phyloP scores from a whole-genome alignment of 2,797 vertebrate genomes.

The Calcarius lapponicus region DNA sequence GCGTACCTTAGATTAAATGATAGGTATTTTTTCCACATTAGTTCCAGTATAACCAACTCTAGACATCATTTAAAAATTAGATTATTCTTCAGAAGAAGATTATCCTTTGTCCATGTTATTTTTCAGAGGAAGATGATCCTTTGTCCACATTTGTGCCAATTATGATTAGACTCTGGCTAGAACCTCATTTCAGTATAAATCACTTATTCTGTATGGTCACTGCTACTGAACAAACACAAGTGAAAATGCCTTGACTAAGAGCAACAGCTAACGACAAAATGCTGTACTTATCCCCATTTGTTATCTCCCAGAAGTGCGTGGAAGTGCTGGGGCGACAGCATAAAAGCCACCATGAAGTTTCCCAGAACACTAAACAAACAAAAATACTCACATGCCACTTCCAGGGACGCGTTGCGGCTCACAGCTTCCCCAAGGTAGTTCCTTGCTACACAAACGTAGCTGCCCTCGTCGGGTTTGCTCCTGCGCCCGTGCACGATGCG shows the following conservation, averaged over 20 bases:
- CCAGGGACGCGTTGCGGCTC: conserved; percentile 96
- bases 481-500: conserved; percentile 96
- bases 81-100: conserved; percentile 46
- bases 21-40: conserved; percentile 47
- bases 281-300: neutral
- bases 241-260: neutral
- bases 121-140: conserved; percentile 38
- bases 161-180: neutral
- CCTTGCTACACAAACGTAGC: conserved; percentile 94
- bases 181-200: neutral
- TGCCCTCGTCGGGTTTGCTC: conserved; percentile 96
- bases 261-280: neutral
- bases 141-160: neutral
- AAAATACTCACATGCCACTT: conserved; percentile 95
- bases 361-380: neutral
- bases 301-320: neutral
- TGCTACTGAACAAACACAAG: neutral
- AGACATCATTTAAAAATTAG: conserved; percentile 41
- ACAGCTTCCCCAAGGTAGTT: conserved; percentile 98
- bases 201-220: accelerated
- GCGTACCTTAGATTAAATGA: conserved; percentile 11
- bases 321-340: neutral
- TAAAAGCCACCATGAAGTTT: neutral
- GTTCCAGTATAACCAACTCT: conserved; percentile 4
- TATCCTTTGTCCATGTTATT: conserved; percentile 8